phyloP scores from a whole-genome alignment of 2,888 invertebrate species.

The Ommatoiulus sabulosus region DNA sequence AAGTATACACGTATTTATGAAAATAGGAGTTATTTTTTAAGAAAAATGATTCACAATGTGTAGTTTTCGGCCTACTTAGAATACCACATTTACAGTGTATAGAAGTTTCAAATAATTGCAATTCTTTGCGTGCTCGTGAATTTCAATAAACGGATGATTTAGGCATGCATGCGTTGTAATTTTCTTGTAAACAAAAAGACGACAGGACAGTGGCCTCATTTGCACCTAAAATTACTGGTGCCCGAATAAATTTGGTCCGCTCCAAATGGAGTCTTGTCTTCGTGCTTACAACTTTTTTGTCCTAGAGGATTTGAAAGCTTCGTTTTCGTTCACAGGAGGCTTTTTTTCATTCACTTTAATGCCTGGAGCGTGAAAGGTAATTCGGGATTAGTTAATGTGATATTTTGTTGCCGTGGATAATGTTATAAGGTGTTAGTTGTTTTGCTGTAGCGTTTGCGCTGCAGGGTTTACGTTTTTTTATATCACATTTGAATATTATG shows the following conservation, averaged over 20 bases:
- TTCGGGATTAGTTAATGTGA: not conserved
- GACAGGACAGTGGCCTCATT: slow-evolving; percentile 28
- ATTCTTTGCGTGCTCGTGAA: not conserved
- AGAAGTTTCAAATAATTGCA: not conserved
- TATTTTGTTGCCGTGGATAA: not conserved
- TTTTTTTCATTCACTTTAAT: not conserved
- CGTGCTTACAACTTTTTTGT: slow-evolving; percentile 1
- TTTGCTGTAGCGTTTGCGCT: not conserved
- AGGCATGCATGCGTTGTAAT: not conserved
- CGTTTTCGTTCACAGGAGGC: not conserved
- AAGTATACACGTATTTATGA: no score
- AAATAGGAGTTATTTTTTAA: no score
- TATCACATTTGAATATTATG: not conserved
- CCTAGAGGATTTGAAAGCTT: not conserved
- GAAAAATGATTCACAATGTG: no score
- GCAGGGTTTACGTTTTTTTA: not conserved
- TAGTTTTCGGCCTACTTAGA: not conserved
- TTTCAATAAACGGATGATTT: not conserved
- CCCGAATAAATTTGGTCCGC: slow-evolving; percentile 24
- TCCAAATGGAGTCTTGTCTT: not conserved
- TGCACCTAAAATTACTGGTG: not conserved
- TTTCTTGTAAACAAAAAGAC: slow-evolving; percentile 11
- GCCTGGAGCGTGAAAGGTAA: not conserved
- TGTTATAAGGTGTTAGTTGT: not conserved
- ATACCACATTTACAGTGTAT: not conserved